Base-by-base conservation (phyloP, 1,140 invertebrate species). In the Delia radicum region DNA sequence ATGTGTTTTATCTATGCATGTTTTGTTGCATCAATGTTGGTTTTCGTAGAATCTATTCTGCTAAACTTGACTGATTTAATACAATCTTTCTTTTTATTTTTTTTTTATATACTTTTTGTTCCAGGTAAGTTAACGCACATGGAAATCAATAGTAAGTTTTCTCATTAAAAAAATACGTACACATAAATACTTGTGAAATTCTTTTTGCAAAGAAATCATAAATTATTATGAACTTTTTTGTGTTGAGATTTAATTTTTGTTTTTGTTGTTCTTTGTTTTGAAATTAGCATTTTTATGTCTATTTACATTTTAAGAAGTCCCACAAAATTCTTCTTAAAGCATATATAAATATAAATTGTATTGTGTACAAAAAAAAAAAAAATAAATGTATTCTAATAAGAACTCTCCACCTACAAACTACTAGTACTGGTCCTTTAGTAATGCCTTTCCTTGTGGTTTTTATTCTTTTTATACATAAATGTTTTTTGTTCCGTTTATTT, bases 61-160 rank as follows among this genome's bases (percentile, higher is more conserved):
- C n/a, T 33, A 69, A 69, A 37, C 6, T 33, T 37, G 29, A 69
- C 29, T 37, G 65, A 33, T 37, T 69, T 69, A 69, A 69, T 69
- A 26, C 33, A 69, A 69, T 69, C 33, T 69, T 69, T 67, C 63
- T 21, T 37, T 24, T 37, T 46, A 10, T 46, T 42, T 42, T 55
- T 61, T 31, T 18, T 21, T 55, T 8, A 55, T 21, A 26, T 46
- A 8, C 33, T 18, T 65, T 65, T 65, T 74, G 21, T 42, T 65
- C 21, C 62, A 74, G 74, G 74, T 74, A 74, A 74, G 74, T 74
- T 74, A 48, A 74, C 74, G 55, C 74, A 74, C 74, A 74, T 65
- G 74, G 74, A 74, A 74, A 74, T 74, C 55, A 62, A 74, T 74
- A 74, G 74, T 74, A 74, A 74, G 74, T 74, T 48, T 61, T 37